Conservation (phyloP, 2,888 invertebrate species). For the Alcis repandata region DNA sequence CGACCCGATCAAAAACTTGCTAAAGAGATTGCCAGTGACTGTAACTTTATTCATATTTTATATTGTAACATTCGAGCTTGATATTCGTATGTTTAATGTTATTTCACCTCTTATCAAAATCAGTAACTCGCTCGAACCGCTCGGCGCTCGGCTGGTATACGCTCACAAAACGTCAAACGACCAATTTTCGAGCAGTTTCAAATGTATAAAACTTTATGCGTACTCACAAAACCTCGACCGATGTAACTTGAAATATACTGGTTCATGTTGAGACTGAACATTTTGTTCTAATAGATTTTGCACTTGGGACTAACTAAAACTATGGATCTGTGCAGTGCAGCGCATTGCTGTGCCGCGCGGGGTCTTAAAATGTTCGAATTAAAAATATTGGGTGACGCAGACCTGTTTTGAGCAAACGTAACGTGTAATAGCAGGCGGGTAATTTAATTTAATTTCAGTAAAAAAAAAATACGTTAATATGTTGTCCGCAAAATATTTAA, state of each 20-base stretch:
- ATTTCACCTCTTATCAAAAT: slow-evolving; percentile 35
- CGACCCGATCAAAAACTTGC: no score
- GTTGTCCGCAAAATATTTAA: no score
- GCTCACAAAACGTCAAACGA: slow-evolving; percentile 73
- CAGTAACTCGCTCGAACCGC: slow-evolving; percentile 51
- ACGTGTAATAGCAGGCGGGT: no score
- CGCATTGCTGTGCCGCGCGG: no score
- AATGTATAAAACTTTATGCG: slow-evolving; percentile 81
- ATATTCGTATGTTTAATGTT: slow-evolving; percentile 25
- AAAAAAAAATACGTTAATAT: no score
- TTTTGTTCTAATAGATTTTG: slow-evolving; percentile 7
- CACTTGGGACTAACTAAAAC: no score
- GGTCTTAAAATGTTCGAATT: no score
- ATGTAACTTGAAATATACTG: slow-evolving; percentile 48
- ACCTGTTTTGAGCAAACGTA: no score
- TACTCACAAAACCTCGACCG: slow-evolving; percentile 65
- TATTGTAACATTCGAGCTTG: neutral
- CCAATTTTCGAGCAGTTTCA: slow-evolving; percentile 79
- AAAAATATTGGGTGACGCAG: no score
- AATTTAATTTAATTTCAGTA: no score
- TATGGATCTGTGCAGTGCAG: no score
- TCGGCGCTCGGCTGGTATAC: slow-evolving; percentile 51
- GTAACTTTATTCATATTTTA: neutral
- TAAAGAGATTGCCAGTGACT: no score
- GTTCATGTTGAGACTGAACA: neutral